A percentile compares a stretch with the other conserved stretches of the same genome.
These are phyloP conservation scores for Trididemnum miniatum DNA, from an alignment of 23 tunicate species.

Conservation along the genomic window DNA sequence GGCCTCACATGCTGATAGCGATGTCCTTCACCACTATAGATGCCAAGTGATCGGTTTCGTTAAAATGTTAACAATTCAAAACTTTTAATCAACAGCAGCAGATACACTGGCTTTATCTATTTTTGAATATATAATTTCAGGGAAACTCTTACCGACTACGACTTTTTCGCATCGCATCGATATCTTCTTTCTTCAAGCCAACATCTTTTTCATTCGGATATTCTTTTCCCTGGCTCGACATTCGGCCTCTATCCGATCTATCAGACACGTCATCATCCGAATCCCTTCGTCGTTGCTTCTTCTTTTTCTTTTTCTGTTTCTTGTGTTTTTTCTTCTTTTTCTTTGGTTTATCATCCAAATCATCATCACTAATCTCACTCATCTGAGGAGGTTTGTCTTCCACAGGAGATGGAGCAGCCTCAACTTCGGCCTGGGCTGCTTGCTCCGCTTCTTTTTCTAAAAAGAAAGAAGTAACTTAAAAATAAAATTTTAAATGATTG, in stretches of 20 bases:
- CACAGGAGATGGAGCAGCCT: slow-evolving; percentile 18
- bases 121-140: too few species aligned
- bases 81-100: too few species aligned
- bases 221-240: not conserved
- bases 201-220: not conserved
- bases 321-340: slow-evolving; percentile 91
- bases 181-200: slow-evolving; percentile 25
- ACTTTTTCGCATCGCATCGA: slow-evolving; percentile 1
- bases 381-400: slow-evolving; percentile 10
- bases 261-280: slow-evolving; percentile 24
- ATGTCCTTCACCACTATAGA: too few species aligned
- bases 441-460: slow-evolving; percentile 21
- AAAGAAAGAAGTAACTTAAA: too few species aligned
- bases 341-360: slow-evolving; percentile 61
- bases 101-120: too few species aligned
- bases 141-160: slow-evolving; percentile 28
- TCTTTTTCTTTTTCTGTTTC: slow-evolving; percentile 84
- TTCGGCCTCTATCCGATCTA: slow-evolving; percentile 1
- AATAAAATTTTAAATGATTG: too few species aligned
- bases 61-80: too few species aligned
- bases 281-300: slow-evolving; percentile 39
- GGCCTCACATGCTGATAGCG: too few species aligned
- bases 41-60: too few species aligned
- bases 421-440: not conserved
- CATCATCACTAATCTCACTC: slow-evolving; percentile 52